A percentile compares a stretch with the other conserved stretches of the same genome.
phyloP scores from a whole-genome alignment of 2,888 invertebrate genomes.

The Hirtodrosophila cameraria region DNA sequence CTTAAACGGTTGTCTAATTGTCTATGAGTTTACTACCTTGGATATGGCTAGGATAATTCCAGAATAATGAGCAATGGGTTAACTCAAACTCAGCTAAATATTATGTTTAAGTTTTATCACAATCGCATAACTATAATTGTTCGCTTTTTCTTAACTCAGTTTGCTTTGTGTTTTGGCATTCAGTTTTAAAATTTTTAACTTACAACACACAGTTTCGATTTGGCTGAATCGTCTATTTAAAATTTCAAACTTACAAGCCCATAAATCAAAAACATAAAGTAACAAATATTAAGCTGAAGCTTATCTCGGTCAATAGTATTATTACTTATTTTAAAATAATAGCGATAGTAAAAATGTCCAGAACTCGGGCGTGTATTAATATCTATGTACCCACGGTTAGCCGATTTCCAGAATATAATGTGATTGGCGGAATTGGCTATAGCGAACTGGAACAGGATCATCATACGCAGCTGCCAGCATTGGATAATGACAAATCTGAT shows the following conservation, averaged over 20 bases:
- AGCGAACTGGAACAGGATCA: constrained; percentile 3
- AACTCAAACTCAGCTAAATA: too few species aligned
- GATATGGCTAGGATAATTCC: too few species aligned
- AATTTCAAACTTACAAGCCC: constrained; percentile 8
- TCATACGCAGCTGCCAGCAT: neutral
- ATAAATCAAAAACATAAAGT: neutral
- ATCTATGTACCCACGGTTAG: constrained; percentile 38
- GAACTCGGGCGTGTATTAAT: constrained; percentile 28
- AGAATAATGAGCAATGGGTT: too few species aligned
- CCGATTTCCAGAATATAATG: constrained; percentile 44
- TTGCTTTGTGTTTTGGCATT: neutral
- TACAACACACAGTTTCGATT: neutral
- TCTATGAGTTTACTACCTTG: too few species aligned
- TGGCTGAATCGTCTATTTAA: neutral
- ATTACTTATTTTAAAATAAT: too few species aligned
- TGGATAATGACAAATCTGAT: neutral
- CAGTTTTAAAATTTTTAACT: neutral
- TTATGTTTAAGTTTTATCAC: too few species aligned
- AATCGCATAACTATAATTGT: too few species aligned
- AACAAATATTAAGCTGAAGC: neutral
- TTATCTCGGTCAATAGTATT: neutral
- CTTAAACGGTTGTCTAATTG: too few species aligned
- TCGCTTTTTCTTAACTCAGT: too few species aligned
- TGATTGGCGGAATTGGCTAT: constrained; percentile 11
- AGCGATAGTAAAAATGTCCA: constrained; percentile 28